A percentile compares a stretch with the other conserved stretches of the same genome.
These are phyloP conservation scores for Aphaenogaster ashmeadi DNA, from an alignment of 1,140 invertebrate species.

Conservation along the genomic window DNA sequence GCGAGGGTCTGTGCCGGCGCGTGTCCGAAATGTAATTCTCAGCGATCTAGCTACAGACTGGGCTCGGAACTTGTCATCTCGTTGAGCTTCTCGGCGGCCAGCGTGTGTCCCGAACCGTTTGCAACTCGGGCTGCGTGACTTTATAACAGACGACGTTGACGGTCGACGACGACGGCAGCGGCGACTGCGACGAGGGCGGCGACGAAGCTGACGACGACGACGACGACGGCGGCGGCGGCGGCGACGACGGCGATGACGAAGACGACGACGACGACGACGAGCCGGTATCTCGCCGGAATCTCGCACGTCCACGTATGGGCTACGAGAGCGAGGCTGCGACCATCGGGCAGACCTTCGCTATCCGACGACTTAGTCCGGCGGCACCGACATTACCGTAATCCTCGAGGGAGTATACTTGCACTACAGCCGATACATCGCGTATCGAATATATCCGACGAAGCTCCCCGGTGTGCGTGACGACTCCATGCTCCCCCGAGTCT, in stretches of 20 bases:
- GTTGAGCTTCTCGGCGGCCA: constrained; percentile 58
- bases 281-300: constrained; percentile 43
- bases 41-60: constrained; percentile 55
- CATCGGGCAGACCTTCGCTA: constrained; percentile 47
- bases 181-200: constrained; percentile 11
- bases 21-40: constrained; percentile 57
- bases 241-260: background rate
- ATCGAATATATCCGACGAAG: constrained; percentile 59
- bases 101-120: constrained; percentile 67
- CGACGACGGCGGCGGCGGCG: background rate
- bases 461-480: constrained; percentile 37
- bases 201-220: background rate
- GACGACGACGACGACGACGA: constrained; percentile 31
- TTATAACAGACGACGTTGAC: constrained; percentile 67
- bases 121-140: constrained; percentile 64
- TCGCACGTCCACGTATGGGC: constrained; percentile 61
- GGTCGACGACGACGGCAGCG: constrained; percentile 2
- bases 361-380: constrained; percentile 48
- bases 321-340: constrained; percentile 46
- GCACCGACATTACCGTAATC: constrained; percentile 65
- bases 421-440: constrained; percentile 64
- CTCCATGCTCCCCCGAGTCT: constrained; percentile 60
- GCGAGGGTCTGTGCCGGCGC: constrained; percentile 46
- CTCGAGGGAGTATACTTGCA: constrained; percentile 55
- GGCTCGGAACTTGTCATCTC: constrained; percentile 62